phyloP scores from a whole-genome alignment of 2,113 vertebrate genomes.

The Vireo altiloquus region DNA sequence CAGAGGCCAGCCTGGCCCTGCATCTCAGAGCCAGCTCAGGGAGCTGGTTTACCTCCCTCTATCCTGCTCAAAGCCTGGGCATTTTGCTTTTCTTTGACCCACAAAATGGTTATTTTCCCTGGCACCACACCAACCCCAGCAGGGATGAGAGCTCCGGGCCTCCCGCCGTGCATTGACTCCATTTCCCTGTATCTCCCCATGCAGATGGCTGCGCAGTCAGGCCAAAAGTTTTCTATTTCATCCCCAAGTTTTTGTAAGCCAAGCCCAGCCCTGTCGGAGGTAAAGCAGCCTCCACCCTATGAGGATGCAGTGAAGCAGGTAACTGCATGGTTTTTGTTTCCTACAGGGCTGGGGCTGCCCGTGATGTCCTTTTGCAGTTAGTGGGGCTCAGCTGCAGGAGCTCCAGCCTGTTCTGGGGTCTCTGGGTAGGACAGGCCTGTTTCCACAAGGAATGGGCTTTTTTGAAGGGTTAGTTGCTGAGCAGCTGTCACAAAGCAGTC shows the following conservation, averaged over 20 bases:
- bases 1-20: not conserved
- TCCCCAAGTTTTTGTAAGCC: slow-evolving; percentile 86
- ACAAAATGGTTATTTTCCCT: not conserved
- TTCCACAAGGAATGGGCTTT: not conserved
- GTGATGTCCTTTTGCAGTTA: not conserved
- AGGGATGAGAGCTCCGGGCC: not conserved
- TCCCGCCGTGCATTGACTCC: not conserved
- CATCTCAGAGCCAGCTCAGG: not conserved
- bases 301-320: slow-evolving; percentile 96
- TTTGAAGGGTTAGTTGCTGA: not conserved
- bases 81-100: not conserved
- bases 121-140: not conserved
- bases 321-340: slow-evolving; percentile 40
- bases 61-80: not conserved
- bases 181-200: slow-evolving; percentile 71
- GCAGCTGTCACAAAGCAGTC: not conserved
- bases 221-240: slow-evolving; percentile 84
- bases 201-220: slow-evolving; percentile 85
- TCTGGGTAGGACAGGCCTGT: not conserved
- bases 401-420: fast-evolving
- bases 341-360: not conserved
- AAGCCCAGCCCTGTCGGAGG: slow-evolving; percentile 80
- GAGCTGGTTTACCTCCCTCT: not conserved
- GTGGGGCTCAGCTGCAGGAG: not conserved
- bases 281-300: slow-evolving; percentile 91